phyloP scores from a whole-genome alignment of 2,888 invertebrate species.

The Resseliella maxima region DNA sequence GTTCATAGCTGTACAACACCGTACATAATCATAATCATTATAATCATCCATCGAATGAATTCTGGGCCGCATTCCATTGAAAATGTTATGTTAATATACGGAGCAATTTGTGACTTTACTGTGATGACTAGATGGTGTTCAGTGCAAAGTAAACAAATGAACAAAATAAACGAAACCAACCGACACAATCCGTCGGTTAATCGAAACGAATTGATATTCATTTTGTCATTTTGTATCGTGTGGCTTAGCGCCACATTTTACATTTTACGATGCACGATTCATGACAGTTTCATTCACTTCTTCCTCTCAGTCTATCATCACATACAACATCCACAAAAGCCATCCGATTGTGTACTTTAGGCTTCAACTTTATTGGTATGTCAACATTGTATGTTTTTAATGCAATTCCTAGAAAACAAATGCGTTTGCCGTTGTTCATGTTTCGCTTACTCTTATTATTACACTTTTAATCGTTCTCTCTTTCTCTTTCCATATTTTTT shows the following conservation, averaged over 20 bases:
- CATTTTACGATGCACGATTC: background rate
- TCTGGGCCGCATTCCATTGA: slow-evolving; percentile 6
- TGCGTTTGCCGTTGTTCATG: background rate
- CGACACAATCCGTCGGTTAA: background rate
- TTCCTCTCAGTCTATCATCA: no score
- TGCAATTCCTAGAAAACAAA: background rate
- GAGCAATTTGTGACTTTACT: background rate
- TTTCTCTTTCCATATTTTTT: no score
- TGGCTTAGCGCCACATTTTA: background rate
- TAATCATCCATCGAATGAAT: no score
- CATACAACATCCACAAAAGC: background rate
- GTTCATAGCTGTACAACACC: background rate
- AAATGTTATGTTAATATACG: background rate
- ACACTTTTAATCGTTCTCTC: no score
- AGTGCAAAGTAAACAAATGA: background rate
- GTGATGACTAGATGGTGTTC: background rate
- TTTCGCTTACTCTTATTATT: background rate
- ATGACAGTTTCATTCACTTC: background rate
- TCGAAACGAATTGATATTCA: background rate
- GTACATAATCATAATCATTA: slow-evolving; percentile 13
- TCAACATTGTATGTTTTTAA: slow-evolving; percentile 1
- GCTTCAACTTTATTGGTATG: background rate
- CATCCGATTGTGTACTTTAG: background rate
- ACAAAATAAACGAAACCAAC: background rate
- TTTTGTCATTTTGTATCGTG: background rate